These are phyloP conservation scores for Aphelocoma coerulescens DNA, from an alignment of 2,113 vertebrate genomes.

Conservation along the genomic window DNA sequence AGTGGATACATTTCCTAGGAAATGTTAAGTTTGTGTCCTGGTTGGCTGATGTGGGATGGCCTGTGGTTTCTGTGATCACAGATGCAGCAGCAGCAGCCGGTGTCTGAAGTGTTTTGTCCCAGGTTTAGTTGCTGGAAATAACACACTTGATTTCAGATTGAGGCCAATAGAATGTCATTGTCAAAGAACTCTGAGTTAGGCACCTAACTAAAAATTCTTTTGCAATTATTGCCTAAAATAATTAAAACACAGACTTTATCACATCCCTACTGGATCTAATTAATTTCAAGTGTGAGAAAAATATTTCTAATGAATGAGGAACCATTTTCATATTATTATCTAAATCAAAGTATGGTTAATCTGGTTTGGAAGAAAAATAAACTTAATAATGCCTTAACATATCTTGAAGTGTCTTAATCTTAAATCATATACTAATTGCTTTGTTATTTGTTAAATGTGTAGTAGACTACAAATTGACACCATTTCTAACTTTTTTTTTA, in stretches of 20 bases:
- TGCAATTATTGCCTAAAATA: background rate
- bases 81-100: background rate
- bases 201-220: background rate
- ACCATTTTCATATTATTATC: background rate
- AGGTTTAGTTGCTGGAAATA: background rate
- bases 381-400: conserved; percentile 55
- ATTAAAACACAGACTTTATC: background rate
- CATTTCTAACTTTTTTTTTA: conserved; percentile 79
- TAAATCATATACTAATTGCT: conserved; percentile 46
- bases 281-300: background rate
- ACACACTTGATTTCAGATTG: background rate
- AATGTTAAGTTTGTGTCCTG: background rate
- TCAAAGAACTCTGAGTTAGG: background rate
- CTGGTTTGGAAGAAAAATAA: conserved; percentile 48
- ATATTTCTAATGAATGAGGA: background rate
- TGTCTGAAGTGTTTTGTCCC: background rate
- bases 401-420: conserved; percentile 63
- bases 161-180: background rate
- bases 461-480: conserved; percentile 54
- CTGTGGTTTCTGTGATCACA: background rate
- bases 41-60: background rate
- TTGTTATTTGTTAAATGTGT: conserved; percentile 53
- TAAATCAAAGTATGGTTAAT: conserved; percentile 43
- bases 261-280: background rate
- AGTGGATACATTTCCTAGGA: background rate